A percentile compares a stretch with the other conserved stretches of the same genome.
Conservation (phyloP, 2,888 invertebrate species). For the Euplexia lucipara region DNA sequence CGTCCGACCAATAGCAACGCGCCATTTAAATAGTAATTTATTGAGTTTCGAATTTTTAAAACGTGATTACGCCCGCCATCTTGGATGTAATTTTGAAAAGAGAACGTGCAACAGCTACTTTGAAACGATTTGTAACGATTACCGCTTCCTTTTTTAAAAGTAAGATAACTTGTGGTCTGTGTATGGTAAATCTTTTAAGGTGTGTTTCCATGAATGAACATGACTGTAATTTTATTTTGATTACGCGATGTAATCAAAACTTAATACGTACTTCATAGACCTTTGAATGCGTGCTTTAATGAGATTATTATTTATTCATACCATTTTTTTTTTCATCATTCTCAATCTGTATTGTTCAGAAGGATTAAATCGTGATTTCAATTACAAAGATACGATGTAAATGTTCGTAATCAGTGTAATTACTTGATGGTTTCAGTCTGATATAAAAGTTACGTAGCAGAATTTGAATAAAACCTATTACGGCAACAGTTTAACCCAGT, state of each 20-base stretch:
- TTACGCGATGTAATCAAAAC: conserved; percentile 71
- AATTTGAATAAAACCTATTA: conserved; percentile 60
- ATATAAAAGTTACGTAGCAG: conserved; percentile 52
- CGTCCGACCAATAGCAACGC: conserved; percentile 79
- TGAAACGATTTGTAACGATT: conserved; percentile 73
- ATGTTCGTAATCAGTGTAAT: conserved; percentile 69
- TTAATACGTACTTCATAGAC: conserved; percentile 67
- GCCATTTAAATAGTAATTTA: conserved; percentile 85
- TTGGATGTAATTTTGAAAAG: conserved; percentile 84
- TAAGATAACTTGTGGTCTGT: conserved; percentile 69
- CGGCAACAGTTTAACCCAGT: conserved; percentile 37
- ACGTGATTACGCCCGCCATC: conserved; percentile 82
- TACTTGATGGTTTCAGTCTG: conserved; percentile 56
- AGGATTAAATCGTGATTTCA: conserved; percentile 84
- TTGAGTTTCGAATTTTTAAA: conserved; percentile 87
- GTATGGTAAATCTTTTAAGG: conserved; percentile 69
- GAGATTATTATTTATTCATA: conserved; percentile 86
- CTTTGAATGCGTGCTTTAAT: conserved; percentile 72
- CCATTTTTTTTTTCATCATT: conserved; percentile 74
- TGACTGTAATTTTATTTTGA: conserved; percentile 78
- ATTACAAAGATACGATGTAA: conserved; percentile 82
- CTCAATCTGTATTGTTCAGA: conserved; percentile 65
- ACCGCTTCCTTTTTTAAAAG: conserved; percentile 75
- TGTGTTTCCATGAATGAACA: conserved; percentile 68
- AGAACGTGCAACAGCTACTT: conserved; percentile 81